Conservation (phyloP, 2,888 invertebrate species). For the Tipula vernalis region DNA sequence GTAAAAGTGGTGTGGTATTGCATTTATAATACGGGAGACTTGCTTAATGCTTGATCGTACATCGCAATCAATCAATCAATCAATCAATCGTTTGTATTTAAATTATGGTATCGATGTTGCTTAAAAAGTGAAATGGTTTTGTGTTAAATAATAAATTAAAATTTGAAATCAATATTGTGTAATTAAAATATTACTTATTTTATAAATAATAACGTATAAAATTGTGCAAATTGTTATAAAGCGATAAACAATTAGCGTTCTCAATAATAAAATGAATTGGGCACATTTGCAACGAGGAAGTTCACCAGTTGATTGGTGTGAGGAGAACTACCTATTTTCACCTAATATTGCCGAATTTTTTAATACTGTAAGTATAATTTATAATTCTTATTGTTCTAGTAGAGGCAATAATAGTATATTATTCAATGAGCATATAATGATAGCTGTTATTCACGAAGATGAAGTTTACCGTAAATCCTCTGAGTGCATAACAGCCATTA, state of each 20-base stretch:
- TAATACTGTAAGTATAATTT: slow-evolving; percentile 52
- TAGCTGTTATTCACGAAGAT: too few relatives aligned
- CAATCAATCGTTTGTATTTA: too few relatives aligned
- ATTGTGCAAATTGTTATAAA: too few relatives aligned
- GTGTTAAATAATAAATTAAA: not conserved
- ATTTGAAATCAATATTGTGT: not conserved
- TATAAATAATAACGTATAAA: too few relatives aligned
- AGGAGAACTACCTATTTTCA: slow-evolving; percentile 66
- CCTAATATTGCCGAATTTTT: slow-evolving; percentile 70
- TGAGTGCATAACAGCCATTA: too few relatives aligned
- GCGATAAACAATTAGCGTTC: not conserved
- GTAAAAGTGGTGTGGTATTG: too few relatives aligned
- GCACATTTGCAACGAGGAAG: slow-evolving; percentile 60
- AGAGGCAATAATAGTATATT: too few relatives aligned
- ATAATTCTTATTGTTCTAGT: not conserved
- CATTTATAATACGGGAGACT: too few relatives aligned
- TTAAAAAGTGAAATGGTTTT: not conserved
- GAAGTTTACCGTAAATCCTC: too few relatives aligned
- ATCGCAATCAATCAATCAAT: too few relatives aligned
- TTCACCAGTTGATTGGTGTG: slow-evolving; percentile 76
- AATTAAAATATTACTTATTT: not conserved
- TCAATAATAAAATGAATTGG: slow-evolving; percentile 48
- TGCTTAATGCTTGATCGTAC: too few relatives aligned
- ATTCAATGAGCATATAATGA: too few relatives aligned
- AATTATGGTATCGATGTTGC: not conserved